A percentile compares a stretch with the other conserved stretches of the same genome.
phyloP scores from a whole-genome alignment of 2,113 vertebrate genomes.

The Ginglymostoma cirratum region DNA sequence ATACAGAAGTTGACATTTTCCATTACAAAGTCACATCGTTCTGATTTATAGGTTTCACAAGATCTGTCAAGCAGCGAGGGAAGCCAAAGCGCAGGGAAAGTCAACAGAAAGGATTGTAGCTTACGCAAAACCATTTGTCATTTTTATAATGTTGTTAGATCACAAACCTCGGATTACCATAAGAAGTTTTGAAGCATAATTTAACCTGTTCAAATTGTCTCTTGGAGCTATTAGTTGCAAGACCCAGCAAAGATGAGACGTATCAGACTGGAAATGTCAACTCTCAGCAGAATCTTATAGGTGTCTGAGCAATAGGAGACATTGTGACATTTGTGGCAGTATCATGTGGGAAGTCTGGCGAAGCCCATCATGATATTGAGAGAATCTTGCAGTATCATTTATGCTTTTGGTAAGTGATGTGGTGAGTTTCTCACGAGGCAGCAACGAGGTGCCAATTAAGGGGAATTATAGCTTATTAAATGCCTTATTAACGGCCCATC shows the following conservation, averaged over 20 bases:
- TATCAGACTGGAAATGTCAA: no score
- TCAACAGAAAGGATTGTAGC: neutral
- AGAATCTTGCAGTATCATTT: no score
- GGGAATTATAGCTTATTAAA: no score
- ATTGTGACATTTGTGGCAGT: no score
- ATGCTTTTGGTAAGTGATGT: no score
- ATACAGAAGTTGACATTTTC: slow-evolving; percentile 33
- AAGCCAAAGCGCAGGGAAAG: neutral
- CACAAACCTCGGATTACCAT: slow-evolving; percentile 13
- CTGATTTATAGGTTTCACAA: slow-evolving; percentile 10
- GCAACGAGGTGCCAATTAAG: no score
- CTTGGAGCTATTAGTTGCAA: neutral
- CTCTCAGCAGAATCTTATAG: no score
- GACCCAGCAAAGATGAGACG: neutral
- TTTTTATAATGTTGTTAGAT: slow-evolving; percentile 26
- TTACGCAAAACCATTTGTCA: neutral
- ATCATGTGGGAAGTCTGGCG: no score
- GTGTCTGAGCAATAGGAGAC: no score
- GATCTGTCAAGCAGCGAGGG: neutral
- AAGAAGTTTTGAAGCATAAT: neutral
- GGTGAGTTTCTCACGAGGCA: no score
- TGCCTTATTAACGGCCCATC: no score
- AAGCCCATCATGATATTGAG: no score
- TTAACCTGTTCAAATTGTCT: neutral
- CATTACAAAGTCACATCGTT: slow-evolving; percentile 33